A percentile compares a stretch with the other conserved stretches of the same genome.
Evolutionary conservation across 2,797 vertebrate genomes (phyloP).

Genomic region (Onychomys leucogaster): DNA sequence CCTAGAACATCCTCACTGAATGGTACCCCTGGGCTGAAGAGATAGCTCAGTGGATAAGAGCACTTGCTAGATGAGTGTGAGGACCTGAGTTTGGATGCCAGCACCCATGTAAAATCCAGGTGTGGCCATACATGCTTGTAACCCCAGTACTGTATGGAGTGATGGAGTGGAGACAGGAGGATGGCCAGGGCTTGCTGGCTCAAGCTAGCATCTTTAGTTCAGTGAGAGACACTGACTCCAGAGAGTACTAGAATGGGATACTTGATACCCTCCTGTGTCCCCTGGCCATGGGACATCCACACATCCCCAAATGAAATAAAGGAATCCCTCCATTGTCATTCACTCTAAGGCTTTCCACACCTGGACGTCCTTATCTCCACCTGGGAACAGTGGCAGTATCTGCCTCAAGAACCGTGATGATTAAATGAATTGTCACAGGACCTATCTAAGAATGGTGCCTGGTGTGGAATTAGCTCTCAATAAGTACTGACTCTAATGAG

Average conservation of each 20-base stretch:
- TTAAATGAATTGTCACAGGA: background rate
- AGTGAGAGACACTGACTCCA: background rate
- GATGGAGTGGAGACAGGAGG: background rate
- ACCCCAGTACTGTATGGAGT: background rate
- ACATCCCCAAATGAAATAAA: background rate
- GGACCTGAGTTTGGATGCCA: background rate
- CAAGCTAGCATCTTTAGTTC: background rate
- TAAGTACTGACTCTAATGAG: background rate
- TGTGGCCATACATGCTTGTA: background rate
- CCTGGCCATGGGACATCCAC: background rate
- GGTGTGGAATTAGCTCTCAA: background rate
- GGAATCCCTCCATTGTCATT: background rate
- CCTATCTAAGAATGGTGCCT: background rate
- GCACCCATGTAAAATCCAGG: background rate
- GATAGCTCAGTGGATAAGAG: background rate
- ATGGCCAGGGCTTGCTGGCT: background rate
- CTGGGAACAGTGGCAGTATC: background rate
- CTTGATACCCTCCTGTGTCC: background rate
- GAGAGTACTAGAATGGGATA: background rate
- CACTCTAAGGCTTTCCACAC: background rate
- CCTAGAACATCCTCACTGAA: background rate
- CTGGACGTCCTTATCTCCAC: background rate
- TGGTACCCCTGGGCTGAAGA: background rate
- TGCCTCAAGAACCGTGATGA: background rate
- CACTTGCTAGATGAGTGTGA: background rate